Percentiles rank a stretch among this genome's conserved stretches.
These are phyloP conservation scores for Sebastes cheni DNA, from an alignment of 2,797 vertebrate genomes.

Conservation along the genomic window DNA sequence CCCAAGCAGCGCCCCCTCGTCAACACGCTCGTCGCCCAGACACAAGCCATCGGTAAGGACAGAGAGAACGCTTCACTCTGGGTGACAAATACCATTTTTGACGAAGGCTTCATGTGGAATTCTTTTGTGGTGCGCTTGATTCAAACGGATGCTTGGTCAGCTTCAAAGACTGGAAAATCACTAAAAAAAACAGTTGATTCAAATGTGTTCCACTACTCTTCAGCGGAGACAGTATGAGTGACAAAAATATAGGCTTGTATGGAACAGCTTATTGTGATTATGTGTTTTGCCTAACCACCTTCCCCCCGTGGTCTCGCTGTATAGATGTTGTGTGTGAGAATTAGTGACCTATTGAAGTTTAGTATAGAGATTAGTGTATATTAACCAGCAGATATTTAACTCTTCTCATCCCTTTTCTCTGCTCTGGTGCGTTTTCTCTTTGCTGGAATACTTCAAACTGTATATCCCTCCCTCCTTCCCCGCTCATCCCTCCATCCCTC, in stretches of 20 bases:
- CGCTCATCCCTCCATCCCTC: conserved; percentile 17
- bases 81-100: background rate
- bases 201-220: conserved; percentile 11
- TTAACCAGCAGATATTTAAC: conserved; percentile 51
- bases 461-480: conserved; percentile 9
- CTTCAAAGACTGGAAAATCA: conserved; percentile 16
- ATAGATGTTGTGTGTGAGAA: conserved; percentile 37
- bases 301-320: conserved; percentile 31
- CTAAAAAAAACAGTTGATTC: conserved; percentile 5
- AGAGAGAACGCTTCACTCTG: conserved; percentile 8
- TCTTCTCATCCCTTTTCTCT: conserved; percentile 54
- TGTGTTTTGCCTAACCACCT: conserved; percentile 19
- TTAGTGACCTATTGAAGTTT: conserved; percentile 35
- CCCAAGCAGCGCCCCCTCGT: conserved; percentile 54
- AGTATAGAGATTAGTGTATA: conserved; percentile 33
- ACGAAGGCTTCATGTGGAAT: conserved; percentile 20
- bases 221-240: conserved; percentile 5
- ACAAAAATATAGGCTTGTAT: conserved; percentile 35
- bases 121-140: conserved; percentile 23
- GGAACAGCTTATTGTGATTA: conserved; percentile 34
- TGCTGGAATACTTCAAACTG: conserved; percentile 58
- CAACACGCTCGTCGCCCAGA: conserved; percentile 34
- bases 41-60: conserved; percentile 74
- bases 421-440: conserved; percentile 55
- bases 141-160: conserved; percentile 36